Evolutionary conservation across 2,888 invertebrate genomes (phyloP).

Genomic region (Escarpia spicata): DNA sequence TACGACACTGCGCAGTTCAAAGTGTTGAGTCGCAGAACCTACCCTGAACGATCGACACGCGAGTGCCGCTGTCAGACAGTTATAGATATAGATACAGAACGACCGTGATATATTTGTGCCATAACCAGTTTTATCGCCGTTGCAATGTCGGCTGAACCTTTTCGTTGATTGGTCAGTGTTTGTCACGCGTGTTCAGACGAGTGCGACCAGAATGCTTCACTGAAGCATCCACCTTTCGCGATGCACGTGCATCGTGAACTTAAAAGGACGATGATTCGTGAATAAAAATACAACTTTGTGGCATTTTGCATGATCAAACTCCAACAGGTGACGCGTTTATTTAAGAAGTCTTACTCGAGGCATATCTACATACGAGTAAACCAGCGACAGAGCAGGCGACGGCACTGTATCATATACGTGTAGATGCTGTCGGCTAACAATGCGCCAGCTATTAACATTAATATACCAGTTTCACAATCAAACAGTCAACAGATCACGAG

Average conservation of each 20-base stretch:
- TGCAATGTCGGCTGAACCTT: not conserved
- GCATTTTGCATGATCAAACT: not conserved
- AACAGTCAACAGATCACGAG: not conserved
- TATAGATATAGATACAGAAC: not conserved
- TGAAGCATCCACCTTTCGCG: no score
- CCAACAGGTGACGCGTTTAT: not conserved
- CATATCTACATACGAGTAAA: not conserved
- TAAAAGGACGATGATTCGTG: not conserved
- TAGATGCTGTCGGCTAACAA: not conserved
- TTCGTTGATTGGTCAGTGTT: not conserved
- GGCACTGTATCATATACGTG: not conserved
- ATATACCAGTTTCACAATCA: not conserved
- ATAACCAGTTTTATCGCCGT: not conserved
- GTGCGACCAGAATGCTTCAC: no score
- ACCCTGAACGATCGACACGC: not conserved
- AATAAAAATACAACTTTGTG: not conserved
- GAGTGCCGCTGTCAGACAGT: no score
- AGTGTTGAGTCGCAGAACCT: not conserved
- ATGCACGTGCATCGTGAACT: not conserved
- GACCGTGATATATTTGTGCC: not conserved
- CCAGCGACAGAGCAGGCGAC: not conserved
- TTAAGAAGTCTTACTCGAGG: not conserved
- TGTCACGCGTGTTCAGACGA: not conserved
- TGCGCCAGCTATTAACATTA: not conserved
- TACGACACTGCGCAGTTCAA: not conserved